A percentile compares a stretch with the other conserved stretches of the same genome.
phyloP scores from a whole-genome alignment of 2,888 invertebrate species.

The Deilephila porcellus region DNA sequence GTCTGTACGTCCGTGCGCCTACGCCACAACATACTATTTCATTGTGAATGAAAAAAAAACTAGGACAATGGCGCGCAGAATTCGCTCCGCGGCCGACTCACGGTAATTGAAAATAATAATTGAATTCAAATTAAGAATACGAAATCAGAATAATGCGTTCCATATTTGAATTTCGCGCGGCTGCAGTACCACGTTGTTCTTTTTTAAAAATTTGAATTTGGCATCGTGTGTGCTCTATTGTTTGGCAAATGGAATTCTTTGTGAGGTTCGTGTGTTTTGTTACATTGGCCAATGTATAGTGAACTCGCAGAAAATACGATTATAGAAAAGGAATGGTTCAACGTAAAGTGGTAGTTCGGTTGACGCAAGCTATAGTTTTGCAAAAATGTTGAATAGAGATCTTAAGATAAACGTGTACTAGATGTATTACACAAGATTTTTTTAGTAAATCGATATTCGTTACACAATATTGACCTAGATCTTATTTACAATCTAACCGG shows the following conservation, averaged over 20 bases:
- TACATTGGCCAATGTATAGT: conserved; percentile 54
- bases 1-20: conserved; percentile 23
- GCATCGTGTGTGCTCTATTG: conserved; percentile 82
- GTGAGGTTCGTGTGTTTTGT: conserved; percentile 63
- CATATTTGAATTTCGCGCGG: conserved; percentile 76
- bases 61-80: conserved; percentile 66
- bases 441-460: conserved; percentile 38
- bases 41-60: conserved; percentile 53
- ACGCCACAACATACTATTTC: conserved; percentile 21
- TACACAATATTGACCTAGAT: conserved; percentile 49
- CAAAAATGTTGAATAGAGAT: conserved; percentile 41
- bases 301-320: conserved; percentile 60
- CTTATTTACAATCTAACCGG: conserved; percentile 29
- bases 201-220: conserved; percentile 78
- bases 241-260: conserved; percentile 78
- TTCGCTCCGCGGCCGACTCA: conserved; percentile 61
- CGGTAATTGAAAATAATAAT: conserved; percentile 81
- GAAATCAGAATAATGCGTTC: conserved; percentile 76
- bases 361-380: conserved; percentile 35
- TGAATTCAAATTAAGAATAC: conserved; percentile 78
- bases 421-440: conserved; percentile 36
- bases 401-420: conserved; percentile 35
- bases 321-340: conserved; percentile 38
- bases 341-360: conserved; percentile 34
- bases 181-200: conserved; percentile 59